These are phyloP conservation scores for Brachionus calyciflorus DNA, from an alignment of 1,140 invertebrate species.

Conservation along the genomic window DNA sequence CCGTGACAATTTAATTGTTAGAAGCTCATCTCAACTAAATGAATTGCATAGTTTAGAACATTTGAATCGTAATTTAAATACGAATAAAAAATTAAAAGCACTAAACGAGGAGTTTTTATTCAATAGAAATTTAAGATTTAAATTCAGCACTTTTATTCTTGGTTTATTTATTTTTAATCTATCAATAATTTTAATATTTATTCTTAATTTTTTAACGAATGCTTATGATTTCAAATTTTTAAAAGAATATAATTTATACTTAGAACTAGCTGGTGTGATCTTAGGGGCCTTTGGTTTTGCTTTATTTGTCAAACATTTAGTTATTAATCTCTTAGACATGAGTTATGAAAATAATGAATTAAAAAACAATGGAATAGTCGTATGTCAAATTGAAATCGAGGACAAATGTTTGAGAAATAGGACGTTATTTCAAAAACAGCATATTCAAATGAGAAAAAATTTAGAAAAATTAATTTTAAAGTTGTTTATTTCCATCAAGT, in stretches of 20 bases:
- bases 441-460: neutral
- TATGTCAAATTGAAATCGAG: constrained; percentile 5
- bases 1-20: constrained; percentile 20
- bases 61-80: neutral
- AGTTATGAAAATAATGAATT: neutral
- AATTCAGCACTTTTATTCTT: neutral
- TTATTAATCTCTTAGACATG: neutral
- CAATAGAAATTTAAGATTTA: neutral
- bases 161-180: neutral
- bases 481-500: neutral
- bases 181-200: neutral
- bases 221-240: neutral
- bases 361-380: neutral
- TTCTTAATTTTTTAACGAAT: neutral
- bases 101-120: neutral
- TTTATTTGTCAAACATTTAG: neutral
- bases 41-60: neutral
- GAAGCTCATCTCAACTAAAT: constrained; percentile 1
- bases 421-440: neutral
- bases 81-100: neutral
- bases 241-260: neutral
- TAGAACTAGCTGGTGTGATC: neutral
- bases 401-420: neutral
- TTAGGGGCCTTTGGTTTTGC: neutral
- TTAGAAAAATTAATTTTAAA: constrained; percentile 7